Evolutionary conservation across 2,888 invertebrate genomes (phyloP), one percentile per base, ranked within the genome.

Genomic region (Campoletis raptor): DNA sequence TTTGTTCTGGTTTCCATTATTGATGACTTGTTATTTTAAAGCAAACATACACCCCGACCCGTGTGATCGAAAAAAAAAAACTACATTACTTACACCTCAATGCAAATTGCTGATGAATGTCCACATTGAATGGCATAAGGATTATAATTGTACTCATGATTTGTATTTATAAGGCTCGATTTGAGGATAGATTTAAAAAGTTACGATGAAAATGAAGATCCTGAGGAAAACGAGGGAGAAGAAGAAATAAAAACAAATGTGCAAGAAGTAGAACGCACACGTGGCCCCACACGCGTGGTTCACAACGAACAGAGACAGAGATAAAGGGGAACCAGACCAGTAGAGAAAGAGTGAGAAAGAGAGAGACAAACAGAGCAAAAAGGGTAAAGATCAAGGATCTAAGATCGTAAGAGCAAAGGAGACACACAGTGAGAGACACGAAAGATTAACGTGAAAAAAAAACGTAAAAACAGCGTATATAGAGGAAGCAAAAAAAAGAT

Each of bases 271-370:
- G 81, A 86, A 84, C 81, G 84, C 86, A 86, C 86, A 86, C 86
- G 86, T 86, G 86, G 86, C 81, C 86, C 81, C 86, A 86, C 86
- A 86, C 84, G 86, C 86, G 86, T 86, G 76, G 84, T 85, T 78
- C 30, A 79, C n/a, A 67, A 74, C 45, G 48, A 57, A 74, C 37
- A 73, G 42, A 77, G 73, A 72, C 52, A 40, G 52, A 42, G 15
- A 30, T 30, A 30, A 61, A 30, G 30, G 30, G 61, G 9, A 61
- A 30, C 15, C 7, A 61, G 61, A 61, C 30, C 24, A 70, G 37
- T 67, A 81, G 69, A 76, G 67, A 48, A 61, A 74, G 52, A 82
- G 42, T 36, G 76, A 30, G 64, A 78, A 57, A 67, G 36, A 78
- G 69, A 77, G 15, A 69, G 64, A 48, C 24, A 70, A 69, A 18